A percentile compares a stretch with the other conserved stretches of the same genome.
Conservation (phyloP, 2,888 invertebrate species). For the Sinhomidia bicolor region DNA sequence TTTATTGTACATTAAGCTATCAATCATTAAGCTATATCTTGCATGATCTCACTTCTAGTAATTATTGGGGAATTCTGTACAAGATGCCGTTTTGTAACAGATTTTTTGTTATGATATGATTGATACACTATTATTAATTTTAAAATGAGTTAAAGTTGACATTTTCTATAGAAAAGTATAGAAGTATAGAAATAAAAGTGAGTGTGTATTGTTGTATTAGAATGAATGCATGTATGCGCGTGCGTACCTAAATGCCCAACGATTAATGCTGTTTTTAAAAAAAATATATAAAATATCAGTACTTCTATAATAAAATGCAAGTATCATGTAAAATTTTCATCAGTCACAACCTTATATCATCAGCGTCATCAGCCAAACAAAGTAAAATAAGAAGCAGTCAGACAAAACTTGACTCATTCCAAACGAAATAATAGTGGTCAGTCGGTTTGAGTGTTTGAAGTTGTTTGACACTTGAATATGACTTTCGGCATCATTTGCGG, state of each 20-base stretch:
- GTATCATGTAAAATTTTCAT: constrained; percentile 39
- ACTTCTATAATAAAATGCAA: neutral
- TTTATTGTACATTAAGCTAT: constrained; percentile 15
- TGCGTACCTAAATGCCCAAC: neutral
- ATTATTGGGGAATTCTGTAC: constrained; percentile 15
- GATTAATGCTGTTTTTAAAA: neutral
- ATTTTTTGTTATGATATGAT: neutral
- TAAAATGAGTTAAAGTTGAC: neutral
- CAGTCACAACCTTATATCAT: constrained; percentile 33
- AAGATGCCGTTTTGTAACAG: constrained; percentile 27
- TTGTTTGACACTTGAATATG: constrained; percentile 37
- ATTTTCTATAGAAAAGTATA: neutral
- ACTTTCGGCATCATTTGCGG: constrained; percentile 22
- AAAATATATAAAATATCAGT: neutral
- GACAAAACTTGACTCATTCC: constrained; percentile 27
- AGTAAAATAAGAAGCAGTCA: neutral
- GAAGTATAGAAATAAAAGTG: neutral
- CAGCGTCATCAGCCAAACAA: neutral
- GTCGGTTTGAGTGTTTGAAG: constrained; percentile 21
- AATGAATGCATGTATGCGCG: neutral
- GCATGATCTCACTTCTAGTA: constrained; percentile 5
- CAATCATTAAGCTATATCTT: constrained; percentile 11
- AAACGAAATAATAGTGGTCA: constrained; percentile 32
- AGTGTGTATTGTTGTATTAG: neutral
- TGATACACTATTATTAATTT: constrained; percentile 18